Evolutionary conservation across 2,113 vertebrate genomes (phyloP), one percentile per base, ranked within the genome.

Genomic region (Notiomystis cincta): DNA sequence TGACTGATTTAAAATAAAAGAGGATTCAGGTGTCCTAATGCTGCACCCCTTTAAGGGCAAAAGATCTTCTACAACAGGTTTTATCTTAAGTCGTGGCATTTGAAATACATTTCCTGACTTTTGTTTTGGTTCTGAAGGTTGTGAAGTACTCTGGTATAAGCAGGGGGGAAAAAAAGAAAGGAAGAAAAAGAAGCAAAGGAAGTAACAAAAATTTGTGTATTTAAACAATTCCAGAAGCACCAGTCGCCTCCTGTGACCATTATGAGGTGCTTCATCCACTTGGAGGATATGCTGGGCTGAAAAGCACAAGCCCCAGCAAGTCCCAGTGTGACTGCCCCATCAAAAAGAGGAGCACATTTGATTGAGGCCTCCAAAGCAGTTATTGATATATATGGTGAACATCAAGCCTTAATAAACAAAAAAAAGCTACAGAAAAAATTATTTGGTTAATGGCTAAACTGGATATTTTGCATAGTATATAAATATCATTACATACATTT

Each of bases 1-100:
- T 65, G 81, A 87, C 70, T 84, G 87, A 80, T 79, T 94, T 87
- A 90, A 96, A 95, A 95, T 71, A 96, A 95, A 89, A 89, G 91
- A 84, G 53, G 73, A 93, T 93, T 95, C 91, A 89, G 85, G 94
- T 95, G 87, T 58, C 69, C 70, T 76, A 94, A 96, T 18, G 65
- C 81, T 89, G 79, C 61, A 87, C 40, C 64, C 71, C 69, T 94
- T 53, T 76, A 69, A 94, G 88, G 84, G 84, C 81, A 90, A 83
- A 87, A 82, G 65, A 87, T 45, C 61, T 89, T 82, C 70, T 61
- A 61, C n/a, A 38, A 57, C 70, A 28, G 9, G 50, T 61, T 94
- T 85, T 92, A 64, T 88, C 90, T 85, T 44, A 85, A 35, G 67
- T 73, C n/a, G 10, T 53, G 75, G 53, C 38, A 58, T 89, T 56